Evolutionary conservation across 2,113 vertebrate species (phyloP), one percentile per base, ranked within the genome.

Genomic region (Larimichthys polyactis): DNA sequence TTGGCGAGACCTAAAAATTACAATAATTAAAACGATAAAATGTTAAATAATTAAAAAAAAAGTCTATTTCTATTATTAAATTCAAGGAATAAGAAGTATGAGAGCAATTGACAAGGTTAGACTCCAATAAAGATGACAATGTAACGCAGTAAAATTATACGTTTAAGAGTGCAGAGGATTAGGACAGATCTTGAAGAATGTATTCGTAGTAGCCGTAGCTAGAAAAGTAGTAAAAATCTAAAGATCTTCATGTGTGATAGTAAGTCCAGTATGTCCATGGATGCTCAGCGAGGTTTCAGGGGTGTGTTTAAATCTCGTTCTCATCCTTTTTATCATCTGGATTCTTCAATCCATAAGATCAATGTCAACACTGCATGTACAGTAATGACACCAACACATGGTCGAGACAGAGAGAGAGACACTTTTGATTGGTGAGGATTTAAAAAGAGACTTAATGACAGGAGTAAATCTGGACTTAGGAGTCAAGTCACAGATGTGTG

Each of bases 361-460:
- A 44, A 40, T 80, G 75, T 87, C 32, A n/a, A 79, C 66, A 29
- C 57, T 32, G n/a, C 66, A 68, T 72, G 78, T 40, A 76, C 78
- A 87, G 78, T 83, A 83, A 82, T 68, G 57, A 78, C 52, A 70
- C 70, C 59, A 64, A 76, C 86, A 87, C 82, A 84, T 81, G 58
- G 75, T 74, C 11, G 22, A 27, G 66, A 81, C 60, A 66, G 83
- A 40, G 36, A 81, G 36, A 82, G 63, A 82, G 63, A 73, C 58
- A 71, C 75, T 83, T 87, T 36, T 85, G 90, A 91, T 91, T 90
- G 89, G 78, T 79, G 83, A 60, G 85, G 91, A 93, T 90, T 93
- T 91, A 81, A 81, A 84, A 71, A 51, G 75, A 71, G 84, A 79
- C 81, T 90, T 92, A 91, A 90, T 89, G 80, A 87, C 32, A 46